Percentiles rank a stretch among this genome's conserved stretches.
These are phyloP conservation scores for Bombus impatiens DNA, from an alignment of 1,140 invertebrate genomes.

Conservation along the genomic window DNA sequence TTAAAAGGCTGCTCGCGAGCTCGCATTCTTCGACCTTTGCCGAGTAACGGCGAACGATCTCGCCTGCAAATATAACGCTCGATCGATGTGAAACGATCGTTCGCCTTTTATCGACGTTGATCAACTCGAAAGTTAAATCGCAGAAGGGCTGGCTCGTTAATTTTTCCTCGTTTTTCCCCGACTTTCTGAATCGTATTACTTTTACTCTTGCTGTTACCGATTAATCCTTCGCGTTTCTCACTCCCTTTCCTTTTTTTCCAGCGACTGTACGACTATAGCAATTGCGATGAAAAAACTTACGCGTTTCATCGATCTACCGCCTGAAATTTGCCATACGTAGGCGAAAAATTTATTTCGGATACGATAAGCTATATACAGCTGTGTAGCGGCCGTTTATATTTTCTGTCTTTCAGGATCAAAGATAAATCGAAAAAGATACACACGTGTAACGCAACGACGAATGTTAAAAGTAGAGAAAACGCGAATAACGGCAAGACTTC, in stretches of 20 bases:
- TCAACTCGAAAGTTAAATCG: fast-evolving
- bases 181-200: background rate
- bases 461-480: no score
- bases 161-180: background rate
- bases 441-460: no score
- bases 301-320: no score
- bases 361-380: fast-evolving
- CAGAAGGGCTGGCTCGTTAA: background rate
- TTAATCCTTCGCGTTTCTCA: no score
- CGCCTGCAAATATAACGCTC: background rate
- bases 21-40: background rate
- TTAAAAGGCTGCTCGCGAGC: background rate
- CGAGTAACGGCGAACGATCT: background rate
- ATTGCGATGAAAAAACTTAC: fast-evolving
- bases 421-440: no score
- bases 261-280: no score
- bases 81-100: background rate
- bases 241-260: no score
- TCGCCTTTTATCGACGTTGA: background rate
- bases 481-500: no score
- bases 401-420: no score
- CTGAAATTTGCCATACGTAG: no score
- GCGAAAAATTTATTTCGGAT: no score
- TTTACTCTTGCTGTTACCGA: background rate
- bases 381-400: no score